These are phyloP conservation scores for Chaitophorus viminalis DNA, from an alignment of 2,888 invertebrate species.

Conservation along the genomic window DNA sequence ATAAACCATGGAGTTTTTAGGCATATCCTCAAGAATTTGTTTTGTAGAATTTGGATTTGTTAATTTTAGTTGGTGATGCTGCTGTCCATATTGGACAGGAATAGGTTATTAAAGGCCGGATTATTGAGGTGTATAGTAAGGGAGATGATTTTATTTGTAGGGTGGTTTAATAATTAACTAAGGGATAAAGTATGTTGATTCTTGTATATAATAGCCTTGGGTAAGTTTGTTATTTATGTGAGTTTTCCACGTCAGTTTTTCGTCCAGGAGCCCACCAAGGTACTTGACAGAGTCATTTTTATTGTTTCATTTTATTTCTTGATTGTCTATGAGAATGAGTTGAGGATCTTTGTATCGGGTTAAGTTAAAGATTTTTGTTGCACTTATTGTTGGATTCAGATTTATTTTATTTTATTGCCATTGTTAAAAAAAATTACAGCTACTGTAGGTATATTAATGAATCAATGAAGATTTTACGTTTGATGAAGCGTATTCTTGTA, in stretches of 20 bases:
- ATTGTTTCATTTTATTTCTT: not conserved
- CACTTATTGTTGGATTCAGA: not conserved
- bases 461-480: no score
- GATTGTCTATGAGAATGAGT: not conserved
- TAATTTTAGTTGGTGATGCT: not conserved
- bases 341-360: not conserved
- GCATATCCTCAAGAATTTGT: no score
- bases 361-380: not conserved
- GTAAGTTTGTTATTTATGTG: conserved; percentile 19
- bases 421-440: no score
- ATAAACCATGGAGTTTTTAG: no score
- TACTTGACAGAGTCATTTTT: conserved; percentile 16
- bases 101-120: not conserved
- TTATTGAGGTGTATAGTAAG: not conserved
- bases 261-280: not conserved
- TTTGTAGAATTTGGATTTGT: no score
- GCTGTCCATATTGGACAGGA: not conserved
- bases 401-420: no score
- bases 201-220: conserved; percentile 7
- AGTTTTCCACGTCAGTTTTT: conserved; percentile 27
- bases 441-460: no score
- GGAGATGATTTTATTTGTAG: not conserved
- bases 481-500: no score
- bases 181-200: not conserved
- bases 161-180: conserved; percentile 1